phyloP scores from a whole-genome alignment of 2,888 invertebrate species.

The Sceliomorpha sp. region DNA sequence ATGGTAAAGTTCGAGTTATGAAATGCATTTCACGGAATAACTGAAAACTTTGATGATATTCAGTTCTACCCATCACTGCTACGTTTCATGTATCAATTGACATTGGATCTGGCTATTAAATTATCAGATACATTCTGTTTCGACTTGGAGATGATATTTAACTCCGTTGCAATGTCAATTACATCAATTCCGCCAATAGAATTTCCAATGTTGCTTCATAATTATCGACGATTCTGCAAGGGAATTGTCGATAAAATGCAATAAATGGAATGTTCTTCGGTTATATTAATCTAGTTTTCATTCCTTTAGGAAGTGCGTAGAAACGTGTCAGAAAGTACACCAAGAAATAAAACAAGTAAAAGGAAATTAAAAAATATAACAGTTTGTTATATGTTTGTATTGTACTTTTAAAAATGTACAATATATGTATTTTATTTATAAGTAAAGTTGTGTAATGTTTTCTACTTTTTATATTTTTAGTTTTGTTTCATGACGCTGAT shows the following conservation, averaged over 20 bases:
- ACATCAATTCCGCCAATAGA: conserved; percentile 15
- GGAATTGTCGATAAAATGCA: conserved; percentile 39
- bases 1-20: background rate
- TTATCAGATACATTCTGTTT: conserved; percentile 21
- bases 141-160: conserved; percentile 18
- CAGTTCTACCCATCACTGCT: conserved; percentile 15
- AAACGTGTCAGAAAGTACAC: conserved; percentile 19
- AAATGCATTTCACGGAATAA: background rate
- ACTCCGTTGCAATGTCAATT: conserved; percentile 16
- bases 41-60: background rate
- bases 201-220: conserved; percentile 38
- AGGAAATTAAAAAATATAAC: no score
- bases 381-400: no score
- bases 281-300: conserved; percentile 41
- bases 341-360: conserved; percentile 33
- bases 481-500: no score
- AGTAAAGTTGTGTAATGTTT: no score
- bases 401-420: no score
- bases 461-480: no score
- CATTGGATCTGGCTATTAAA: conserved; percentile 13
- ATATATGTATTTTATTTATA: no score
- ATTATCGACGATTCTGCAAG: conserved; percentile 33
- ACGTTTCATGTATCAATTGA: conserved; percentile 6
- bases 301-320: conserved; percentile 38
- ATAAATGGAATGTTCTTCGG: conserved; percentile 41